phyloP scores from a whole-genome alignment of 2,888 invertebrate species.

The Sphaerophoria taeniata region DNA sequence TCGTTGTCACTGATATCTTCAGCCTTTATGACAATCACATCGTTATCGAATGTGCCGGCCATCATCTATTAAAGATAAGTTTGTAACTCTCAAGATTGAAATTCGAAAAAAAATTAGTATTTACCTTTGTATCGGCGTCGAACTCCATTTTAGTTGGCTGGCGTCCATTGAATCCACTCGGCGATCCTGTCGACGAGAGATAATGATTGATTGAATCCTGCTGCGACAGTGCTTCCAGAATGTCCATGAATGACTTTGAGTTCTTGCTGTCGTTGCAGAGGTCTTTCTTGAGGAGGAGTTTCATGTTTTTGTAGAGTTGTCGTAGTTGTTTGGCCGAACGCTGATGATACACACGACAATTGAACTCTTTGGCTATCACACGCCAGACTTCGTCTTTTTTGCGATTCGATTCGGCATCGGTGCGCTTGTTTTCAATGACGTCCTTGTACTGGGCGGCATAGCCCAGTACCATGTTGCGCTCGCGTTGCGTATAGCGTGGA shows the following conservation, averaged over 20 bases:
- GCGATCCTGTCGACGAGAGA: slow-evolving; percentile 80
- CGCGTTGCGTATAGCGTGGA: slow-evolving; percentile 82
- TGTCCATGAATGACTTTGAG: slow-evolving; percentile 79
- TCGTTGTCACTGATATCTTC: slow-evolving; percentile 82
- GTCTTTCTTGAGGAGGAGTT: slow-evolving; percentile 81
- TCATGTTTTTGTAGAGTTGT: slow-evolving; percentile 83
- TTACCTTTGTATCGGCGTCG: slow-evolving; percentile 81
- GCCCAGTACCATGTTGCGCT: slow-evolving; percentile 82
- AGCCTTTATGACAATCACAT: slow-evolving; percentile 82
- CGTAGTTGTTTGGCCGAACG: slow-evolving; percentile 82
- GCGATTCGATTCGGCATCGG: slow-evolving; percentile 81
- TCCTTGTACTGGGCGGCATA: slow-evolving; percentile 82
- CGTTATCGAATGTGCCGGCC: slow-evolving; percentile 78
- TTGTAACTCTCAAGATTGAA: slow-evolving; percentile 4
- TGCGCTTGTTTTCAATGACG: slow-evolving; percentile 82
- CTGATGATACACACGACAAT: slow-evolving; percentile 82
- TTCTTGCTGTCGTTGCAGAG: slow-evolving; percentile 79
- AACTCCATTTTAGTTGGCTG: slow-evolving; percentile 78
- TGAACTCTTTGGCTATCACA: slow-evolving; percentile 82
- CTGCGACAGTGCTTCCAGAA: slow-evolving; percentile 81
- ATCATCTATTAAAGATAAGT: slow-evolving; percentile 52
- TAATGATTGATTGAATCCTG: slow-evolving; percentile 81
- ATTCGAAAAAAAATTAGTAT: slow-evolving; percentile 20
- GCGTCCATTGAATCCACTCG: slow-evolving; percentile 76
- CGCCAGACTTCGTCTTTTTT: slow-evolving; percentile 83